Evolutionary conservation across 2,113 vertebrate species (phyloP), one percentile per base, ranked within the genome.

Genomic region (Loxodonta africana): DNA sequence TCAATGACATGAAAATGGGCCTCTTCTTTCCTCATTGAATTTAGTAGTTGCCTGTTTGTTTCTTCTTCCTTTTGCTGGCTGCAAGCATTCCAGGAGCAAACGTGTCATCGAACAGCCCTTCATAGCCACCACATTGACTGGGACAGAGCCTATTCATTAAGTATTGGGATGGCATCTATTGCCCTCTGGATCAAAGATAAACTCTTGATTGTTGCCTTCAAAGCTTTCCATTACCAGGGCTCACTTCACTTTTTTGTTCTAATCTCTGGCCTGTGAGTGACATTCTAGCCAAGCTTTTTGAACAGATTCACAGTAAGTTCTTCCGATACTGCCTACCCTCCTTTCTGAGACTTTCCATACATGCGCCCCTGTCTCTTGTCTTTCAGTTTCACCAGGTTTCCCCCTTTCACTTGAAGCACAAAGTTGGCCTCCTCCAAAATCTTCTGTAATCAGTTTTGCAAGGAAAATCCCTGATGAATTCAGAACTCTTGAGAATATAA

Each of bases 1-100:
- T 92, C 94, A 97, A 95, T 97, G 96, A 83, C 69, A 81, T 97
- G 88, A 96, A 94, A 96, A 95, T 77, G 71, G 88, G 91, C 91
- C 88, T 92, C 97, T 94, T 78, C 57, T 69, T 88, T 95, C 78
- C 44, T 96, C 95, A 62, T n/a, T 96, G 96, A 91, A 93, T 95
- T 96, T 90, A 89, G 86, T 63, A 41, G 88, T 80, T 94, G 57
- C 63, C 93, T 95, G n/a, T 90, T 95, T 88, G 44, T 96, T 65
- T 95, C 88, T 74, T 81, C 76, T 92, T 25, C 33, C 46, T 53
- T 74, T 67, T 81, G 62, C 76, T 93, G 48, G 87, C 87, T 60
- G 87, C 73, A 69, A 80, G 88, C 33, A 92, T 94, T 92, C 81
- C 30, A 73, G 44, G 37, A 82, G 46, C 48, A 86, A 83, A 84